Conservation (phyloP, 2,797 vertebrate species). For the Gephyroberyx darwinii region DNA sequence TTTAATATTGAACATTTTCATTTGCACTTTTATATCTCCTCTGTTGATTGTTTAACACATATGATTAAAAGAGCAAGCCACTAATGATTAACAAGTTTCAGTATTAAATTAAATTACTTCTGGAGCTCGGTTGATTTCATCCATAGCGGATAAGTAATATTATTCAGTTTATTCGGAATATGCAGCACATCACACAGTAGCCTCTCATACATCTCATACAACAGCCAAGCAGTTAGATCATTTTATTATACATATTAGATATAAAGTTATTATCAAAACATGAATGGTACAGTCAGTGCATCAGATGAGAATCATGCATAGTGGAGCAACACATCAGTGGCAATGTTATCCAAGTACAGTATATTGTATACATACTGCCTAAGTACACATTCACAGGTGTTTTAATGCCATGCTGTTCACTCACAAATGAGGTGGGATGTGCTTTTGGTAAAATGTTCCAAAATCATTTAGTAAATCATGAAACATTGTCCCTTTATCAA, state of each 20-base stretch:
- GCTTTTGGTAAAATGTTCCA: too few species aligned
- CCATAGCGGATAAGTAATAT: not conserved
- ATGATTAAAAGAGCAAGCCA: not conserved
- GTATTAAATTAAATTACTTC: not conserved
- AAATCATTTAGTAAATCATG: too few species aligned
- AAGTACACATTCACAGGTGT: not conserved
- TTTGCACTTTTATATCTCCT: not conserved
- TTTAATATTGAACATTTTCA: not conserved
- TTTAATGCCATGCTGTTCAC: not conserved
- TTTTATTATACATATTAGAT: conserved; percentile 42
- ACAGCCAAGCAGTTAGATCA: conserved; percentile 15
- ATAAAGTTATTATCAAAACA: conserved; percentile 14
- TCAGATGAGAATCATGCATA: conserved; percentile 43
- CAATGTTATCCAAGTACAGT: not conserved
- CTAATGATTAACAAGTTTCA: not conserved
- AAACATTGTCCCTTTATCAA: too few species aligned
- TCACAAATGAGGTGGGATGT: not conserved
- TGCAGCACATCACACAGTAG: too few species aligned
- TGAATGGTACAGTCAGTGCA: conserved; percentile 19
- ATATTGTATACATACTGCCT: not conserved
- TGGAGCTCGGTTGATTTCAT: not conserved
- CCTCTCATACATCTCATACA: not conserved
- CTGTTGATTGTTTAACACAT: not conserved
- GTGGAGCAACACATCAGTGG: conserved; percentile 6
- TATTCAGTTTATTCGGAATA: too few species aligned